Base-by-base conservation (phyloP, 2,888 invertebrate species). In the Mayetiola destructor region DNA sequence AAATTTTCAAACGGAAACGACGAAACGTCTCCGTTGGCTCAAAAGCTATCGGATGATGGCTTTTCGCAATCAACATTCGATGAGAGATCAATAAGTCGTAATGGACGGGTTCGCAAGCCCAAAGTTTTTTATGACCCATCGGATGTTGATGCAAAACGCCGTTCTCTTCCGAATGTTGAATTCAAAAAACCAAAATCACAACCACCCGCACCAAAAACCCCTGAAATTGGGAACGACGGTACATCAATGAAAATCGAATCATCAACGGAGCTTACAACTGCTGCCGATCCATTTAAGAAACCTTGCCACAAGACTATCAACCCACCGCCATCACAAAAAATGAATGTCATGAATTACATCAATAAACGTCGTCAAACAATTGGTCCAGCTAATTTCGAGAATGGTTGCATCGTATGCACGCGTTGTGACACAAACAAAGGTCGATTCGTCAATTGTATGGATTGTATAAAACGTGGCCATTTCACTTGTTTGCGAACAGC, bases 401-500 rank as follows among this genome's bases (percentile, higher is more conserved):
- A 27, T 48, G 48, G 48, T 10, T 48, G 48, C 27, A 48, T 48
- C 27, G 48, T 48, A 3, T 48, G 48, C 27, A 16, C 27, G n/a
- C 48, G 48, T 4, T n/a, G 27, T n/a, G 48, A 48, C 27, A 48
- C 27, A 2, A 48, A 48, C 77, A 62, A 80, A 81, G 66, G 32
- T 8, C 53, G 53, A 2, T 53, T 53, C 12, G 29, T 53, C 12
- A 32, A 32, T 53, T 53, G 29, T 16, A 53, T 32, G 1, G 30
- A 53, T 32, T 53, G 29, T 10, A 53, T 32, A 4, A 53, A 20
- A 20, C 30, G 53, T 2, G 54, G 32, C 18, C 54, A 54, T 54
- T 35, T 21, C 21, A 32, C 35, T 1, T 54, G 54, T 10, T n/a
- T 54, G 16, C 48, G 54, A 36, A 54, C 18, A 16, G 35, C 20